Evolutionary conservation across 2,797 vertebrate genomes (phyloP), one percentile per base, ranked within the genome.

Genomic region (Pteropus rufus): DNA sequence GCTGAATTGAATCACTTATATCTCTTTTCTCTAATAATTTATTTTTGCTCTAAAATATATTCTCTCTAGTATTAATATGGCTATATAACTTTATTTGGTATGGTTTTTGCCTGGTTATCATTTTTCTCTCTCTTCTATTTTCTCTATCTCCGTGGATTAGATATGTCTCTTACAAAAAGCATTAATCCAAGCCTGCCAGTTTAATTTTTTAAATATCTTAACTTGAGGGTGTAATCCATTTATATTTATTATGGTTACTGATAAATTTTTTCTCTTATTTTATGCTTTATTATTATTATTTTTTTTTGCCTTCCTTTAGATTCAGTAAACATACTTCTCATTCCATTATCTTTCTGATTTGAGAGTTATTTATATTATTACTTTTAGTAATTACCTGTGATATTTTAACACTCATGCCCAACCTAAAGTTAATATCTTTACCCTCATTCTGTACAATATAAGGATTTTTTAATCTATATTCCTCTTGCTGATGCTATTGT

Each of bases 361-460:
- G 11, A 49, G 14, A 89, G n/a, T 97, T 60, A 34, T 6, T n/a
- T 67, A 12, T 67, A 34, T 76, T 81, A 56, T 21, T 95, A 85
- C 49, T 85, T 91, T 24, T 76, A 49, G 31, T 94, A 85, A 86
- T 88, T 75, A 80, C 44, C 67, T 93, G 19, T 65, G 39, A 93
- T 79, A 82, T 79, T 62, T 91, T 89, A 93, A 75, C 39, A 18
- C 24, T 49, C 39, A 65, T 65, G 23, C 31, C 41, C 46, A 67
- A 44, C 54, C 18, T 94, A 26, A 87, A 79, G 24, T 73, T 88
- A 84, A 31, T 75, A 70, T 34, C 31, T 67, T 76, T 93, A 62
- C 14, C 39, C 16, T 96, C 12, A 81, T 86, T 23, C 44, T 90
- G 54, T 93, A 67, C 15, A 89, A 16, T 77, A 41, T 11, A 58